Evolutionary conservation across 2,888 invertebrate species (phyloP).

Genomic region (Dicyrtomina minuta): DNA sequence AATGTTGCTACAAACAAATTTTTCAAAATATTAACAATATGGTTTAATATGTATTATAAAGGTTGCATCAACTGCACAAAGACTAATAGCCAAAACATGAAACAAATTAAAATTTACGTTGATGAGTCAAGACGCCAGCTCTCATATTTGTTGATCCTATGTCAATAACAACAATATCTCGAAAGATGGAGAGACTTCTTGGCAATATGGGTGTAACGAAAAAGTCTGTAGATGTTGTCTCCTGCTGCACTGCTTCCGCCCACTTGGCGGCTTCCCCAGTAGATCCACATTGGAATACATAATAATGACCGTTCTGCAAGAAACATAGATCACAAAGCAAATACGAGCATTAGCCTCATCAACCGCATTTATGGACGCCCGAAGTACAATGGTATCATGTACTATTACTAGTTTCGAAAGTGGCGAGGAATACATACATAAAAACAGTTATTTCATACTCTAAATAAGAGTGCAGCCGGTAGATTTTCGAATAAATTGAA

Average conservation of each 20-base stretch:
- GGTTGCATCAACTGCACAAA: too few relatives aligned
- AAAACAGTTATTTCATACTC: too few relatives aligned
- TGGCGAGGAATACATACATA: too few relatives aligned
- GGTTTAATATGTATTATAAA: too few relatives aligned
- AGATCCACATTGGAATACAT: conserved; percentile 59
- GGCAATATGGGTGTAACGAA: conserved; percentile 52
- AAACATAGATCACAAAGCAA: conserved; percentile 32
- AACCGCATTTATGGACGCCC: conserved; percentile 4
- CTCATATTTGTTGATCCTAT: conserved; percentile 62
- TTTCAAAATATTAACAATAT: too few relatives aligned
- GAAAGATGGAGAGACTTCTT: conserved; percentile 55
- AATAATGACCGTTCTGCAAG: conserved; percentile 60
- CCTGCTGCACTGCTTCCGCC: conserved; percentile 58
- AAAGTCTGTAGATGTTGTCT: conserved; percentile 40
- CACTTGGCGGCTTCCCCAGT: conserved; percentile 59
- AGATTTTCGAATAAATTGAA: background rate
- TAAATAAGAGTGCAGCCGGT: background rate
- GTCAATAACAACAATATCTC: conserved; percentile 62
- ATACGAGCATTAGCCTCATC: conserved; percentile 18
- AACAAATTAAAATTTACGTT: conserved; percentile 56
- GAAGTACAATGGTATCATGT: too few relatives aligned
- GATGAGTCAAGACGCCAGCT: conserved; percentile 61
- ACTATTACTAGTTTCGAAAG: too few relatives aligned
- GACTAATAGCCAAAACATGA: conserved; percentile 1
- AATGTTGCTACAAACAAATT: conserved; percentile 58